Percentiles rank a stretch among this genome's conserved stretches.
These are phyloP conservation scores for Microtus oregoni DNA, from an alignment of 2,113 vertebrate genomes.

Conservation along the genomic window DNA sequence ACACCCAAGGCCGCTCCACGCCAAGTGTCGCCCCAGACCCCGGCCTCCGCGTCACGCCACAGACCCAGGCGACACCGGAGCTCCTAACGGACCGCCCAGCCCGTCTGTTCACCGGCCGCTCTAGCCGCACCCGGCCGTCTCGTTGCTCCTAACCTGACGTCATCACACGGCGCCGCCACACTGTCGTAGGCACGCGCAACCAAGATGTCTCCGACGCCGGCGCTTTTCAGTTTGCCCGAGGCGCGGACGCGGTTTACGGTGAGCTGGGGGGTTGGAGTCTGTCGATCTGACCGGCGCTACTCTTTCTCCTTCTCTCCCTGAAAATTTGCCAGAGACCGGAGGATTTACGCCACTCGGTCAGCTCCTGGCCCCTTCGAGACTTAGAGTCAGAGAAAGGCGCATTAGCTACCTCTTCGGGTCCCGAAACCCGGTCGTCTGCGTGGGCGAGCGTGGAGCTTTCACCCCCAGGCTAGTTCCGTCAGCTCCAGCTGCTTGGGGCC, in stretches of 20 bases:
- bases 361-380: no score
- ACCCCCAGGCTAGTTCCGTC: no score
- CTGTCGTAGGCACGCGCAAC: background rate
- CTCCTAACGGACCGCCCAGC: background rate
- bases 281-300: no score
- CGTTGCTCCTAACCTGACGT: constrained; percentile 70
- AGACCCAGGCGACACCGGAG: background rate
- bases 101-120: background rate
- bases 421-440: no score
- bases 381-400: no score
- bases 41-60: fast-evolving
- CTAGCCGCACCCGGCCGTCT: background rate
- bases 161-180: constrained; percentile 70
- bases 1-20: background rate
- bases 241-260: constrained; percentile 88
- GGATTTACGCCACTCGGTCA: no score
- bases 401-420: no score
- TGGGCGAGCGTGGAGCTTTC: no score
- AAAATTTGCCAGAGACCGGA: no score
- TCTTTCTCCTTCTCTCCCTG: no score
- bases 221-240: constrained; percentile 88
- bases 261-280: constrained; percentile 31
- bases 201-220: constrained; percentile 83
- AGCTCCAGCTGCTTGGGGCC: no score
- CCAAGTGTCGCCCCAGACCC: background rate